Base-by-base conservation (phyloP, 2,888 invertebrate genomes). In the Netelia fuscicornis region DNA sequence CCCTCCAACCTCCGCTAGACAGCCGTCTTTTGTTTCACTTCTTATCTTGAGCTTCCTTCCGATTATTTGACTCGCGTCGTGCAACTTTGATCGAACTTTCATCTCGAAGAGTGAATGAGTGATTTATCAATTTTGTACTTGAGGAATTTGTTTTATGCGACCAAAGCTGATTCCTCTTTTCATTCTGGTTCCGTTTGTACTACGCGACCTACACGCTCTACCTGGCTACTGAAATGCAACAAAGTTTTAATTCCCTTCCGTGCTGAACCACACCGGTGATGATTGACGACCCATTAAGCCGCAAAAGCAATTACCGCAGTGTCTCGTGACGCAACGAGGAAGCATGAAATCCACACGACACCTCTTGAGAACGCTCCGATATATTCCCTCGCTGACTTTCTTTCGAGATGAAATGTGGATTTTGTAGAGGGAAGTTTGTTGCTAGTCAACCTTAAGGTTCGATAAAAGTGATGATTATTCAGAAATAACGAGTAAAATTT, bases 281-380 rank as follows among this genome's bases (percentile, higher is more conserved):
- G 88, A 88, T 88, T 87, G 86, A 88, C 82, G 88, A 87, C 74
- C 87, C 87, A 86, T 88, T 88, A 88, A 86, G 83, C 83, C 78
- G 71, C 71, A 86, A 83, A 85, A 84, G 87, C 87, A 88, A 88
- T 88, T 88, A 88, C 86, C 84, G 62, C 78, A 62, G 75, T 81
- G 81, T 87, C 81, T 71, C 71, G 86, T 86, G 86, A 87, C 77
- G 81, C 85, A 85, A 88, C 86, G 81, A 86, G 88, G 71, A 85
- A 78, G 79, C 62, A 11, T 75, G 76, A 86, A 80, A 81, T 78
- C 72, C 80, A 68, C 84, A 83, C 84, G 86, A 88, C 87, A 86
- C 79, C 74, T 72, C 54, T 30, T 78, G 60, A 78, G 72, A 54
- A 85, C 30, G 64, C 60, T 37, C 58, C 11, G 20, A 65, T 62